Conservation (phyloP, 2,113 vertebrate species). For the Acanthisitta chloris region DNA sequence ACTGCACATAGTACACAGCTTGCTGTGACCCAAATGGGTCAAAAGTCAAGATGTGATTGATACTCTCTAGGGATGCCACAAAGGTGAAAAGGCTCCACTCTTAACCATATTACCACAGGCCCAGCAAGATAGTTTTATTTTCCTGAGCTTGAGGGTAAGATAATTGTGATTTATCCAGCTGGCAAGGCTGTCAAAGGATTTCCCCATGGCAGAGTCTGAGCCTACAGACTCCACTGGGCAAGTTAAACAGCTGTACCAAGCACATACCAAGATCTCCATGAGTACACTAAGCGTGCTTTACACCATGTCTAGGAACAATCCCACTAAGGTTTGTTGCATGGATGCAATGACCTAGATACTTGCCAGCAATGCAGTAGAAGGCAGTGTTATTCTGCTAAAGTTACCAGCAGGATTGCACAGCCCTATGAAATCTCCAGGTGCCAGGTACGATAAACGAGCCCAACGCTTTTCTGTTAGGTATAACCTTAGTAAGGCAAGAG, state of each 20-base stretch:
- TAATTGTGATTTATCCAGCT: constrained; percentile 43
- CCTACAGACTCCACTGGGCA: constrained; percentile 7
- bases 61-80: not conserved
- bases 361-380: not conserved
- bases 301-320: not conserved
- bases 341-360: constrained; percentile 40
- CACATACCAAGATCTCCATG: not conserved
- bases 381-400: not conserved
- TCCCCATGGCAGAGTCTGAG: constrained; percentile 39
- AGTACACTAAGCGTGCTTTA: not conserved
- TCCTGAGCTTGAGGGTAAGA: constrained; percentile 1
- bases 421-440: not conserved
- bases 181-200: constrained; percentile 22
- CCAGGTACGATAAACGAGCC: constrained; percentile 2
- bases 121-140: constrained; percentile 20
- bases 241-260: constrained; percentile 43
- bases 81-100: not conserved
- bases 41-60: not conserved
- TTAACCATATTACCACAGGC: not conserved
- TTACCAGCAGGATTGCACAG: not conserved
- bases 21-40: not conserved
- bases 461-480: not conserved
- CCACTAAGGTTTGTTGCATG: not conserved
- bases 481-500: not conserved
- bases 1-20: not conserved